Base-by-base conservation (phyloP, 2,113 vertebrate genomes). In the Felis chaus region DNA sequence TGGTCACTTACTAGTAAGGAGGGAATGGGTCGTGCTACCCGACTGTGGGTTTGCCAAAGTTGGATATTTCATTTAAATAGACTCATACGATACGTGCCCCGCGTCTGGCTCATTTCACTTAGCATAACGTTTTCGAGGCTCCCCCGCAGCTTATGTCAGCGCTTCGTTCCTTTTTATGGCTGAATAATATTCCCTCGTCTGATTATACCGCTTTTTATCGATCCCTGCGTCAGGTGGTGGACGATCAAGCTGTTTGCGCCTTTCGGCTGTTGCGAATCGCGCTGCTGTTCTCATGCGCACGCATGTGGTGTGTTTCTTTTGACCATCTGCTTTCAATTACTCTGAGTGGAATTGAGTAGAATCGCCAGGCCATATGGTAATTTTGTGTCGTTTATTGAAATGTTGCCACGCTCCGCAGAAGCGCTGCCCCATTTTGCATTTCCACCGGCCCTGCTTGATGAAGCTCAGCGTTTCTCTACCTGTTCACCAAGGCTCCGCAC, bases 81-180 rank as follows among this genome's bases (percentile, higher is more conserved):
- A 83, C 21, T 45, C 15, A 7, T 31, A 27, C 3, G 1, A 2
- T 31, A 19, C 9, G 0, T 39, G 55, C 41, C 8, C 19, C 1
- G 33, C 69, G 27, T 11, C 33, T 68, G 53, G 50, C 65, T 57
- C 50, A 41, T 23, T 84, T 76, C 14, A 33, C 65, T 65, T 33
- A 48, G 8, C 2, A 5, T 23, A 13, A 18, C 23, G 12, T n/a
- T 63, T 61, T 81, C 50, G 1, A 1, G 76, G 55, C 74, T 73
- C 53, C n/a, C 15, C 36, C 29, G 0, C 36, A 57, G 61, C 8
- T 5, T 33, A 21, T 29, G 15, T 90, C 61, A 57, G 50, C 29
- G 18, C n/a, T 11, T 63, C 31, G 10, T 91, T 89, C 63, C n/a
- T 76, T 31, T 69, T 91, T 6, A 41, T 1, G 48, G 16, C 39